These are phyloP conservation scores for Haliclona indistincta DNA, from an alignment of 37 sponge, comb jelly and placozoan species.

Conservation along the genomic window DNA sequence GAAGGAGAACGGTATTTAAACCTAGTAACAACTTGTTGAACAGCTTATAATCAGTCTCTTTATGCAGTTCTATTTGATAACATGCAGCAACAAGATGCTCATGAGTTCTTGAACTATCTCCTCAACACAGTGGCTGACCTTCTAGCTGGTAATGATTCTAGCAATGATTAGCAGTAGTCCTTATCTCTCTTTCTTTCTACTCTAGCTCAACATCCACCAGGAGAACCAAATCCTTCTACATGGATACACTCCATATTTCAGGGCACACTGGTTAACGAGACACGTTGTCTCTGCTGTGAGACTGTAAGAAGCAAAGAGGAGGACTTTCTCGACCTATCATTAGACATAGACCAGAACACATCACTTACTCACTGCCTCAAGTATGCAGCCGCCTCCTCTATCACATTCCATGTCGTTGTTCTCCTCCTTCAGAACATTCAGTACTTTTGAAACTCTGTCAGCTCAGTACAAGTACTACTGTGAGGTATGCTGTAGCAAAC, in stretches of 20 bases:
- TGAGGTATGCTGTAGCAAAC: conserved; percentile 97
- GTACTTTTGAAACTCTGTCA: conserved; percentile 81
- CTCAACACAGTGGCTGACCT: conserved; percentile 94
- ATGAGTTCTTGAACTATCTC: conserved; percentile 98
- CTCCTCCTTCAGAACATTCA: conserved; percentile 61
- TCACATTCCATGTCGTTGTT: neutral
- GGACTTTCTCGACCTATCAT: conserved; percentile 94
- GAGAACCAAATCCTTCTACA: conserved; percentile 23
- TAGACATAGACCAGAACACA: conserved; percentile 96
- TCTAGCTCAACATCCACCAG: conserved; percentile 8
- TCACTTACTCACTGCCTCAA: conserved; percentile 91
- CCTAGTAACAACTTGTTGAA: no score
- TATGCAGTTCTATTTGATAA: conserved; percentile 85
- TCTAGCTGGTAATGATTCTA: conserved; percentile 32
- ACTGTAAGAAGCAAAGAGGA: conserved; percentile 93
- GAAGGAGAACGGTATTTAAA: conserved; percentile 83
- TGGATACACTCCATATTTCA: conserved; percentile 94
- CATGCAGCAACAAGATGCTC: conserved; percentile 96
- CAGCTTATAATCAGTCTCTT: neutral
- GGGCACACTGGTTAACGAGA: conserved; percentile 93
- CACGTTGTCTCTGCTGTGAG: conserved; percentile 93
- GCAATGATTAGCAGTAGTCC: neutral
- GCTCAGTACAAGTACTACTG: conserved; percentile 93
- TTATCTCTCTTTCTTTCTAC: neutral
- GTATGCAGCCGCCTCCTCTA: conserved; percentile 20